These are phyloP conservation scores for Ditylenchus dipsaci DNA, from an alignment of 1,140 invertebrate genomes.

Conservation along the genomic window DNA sequence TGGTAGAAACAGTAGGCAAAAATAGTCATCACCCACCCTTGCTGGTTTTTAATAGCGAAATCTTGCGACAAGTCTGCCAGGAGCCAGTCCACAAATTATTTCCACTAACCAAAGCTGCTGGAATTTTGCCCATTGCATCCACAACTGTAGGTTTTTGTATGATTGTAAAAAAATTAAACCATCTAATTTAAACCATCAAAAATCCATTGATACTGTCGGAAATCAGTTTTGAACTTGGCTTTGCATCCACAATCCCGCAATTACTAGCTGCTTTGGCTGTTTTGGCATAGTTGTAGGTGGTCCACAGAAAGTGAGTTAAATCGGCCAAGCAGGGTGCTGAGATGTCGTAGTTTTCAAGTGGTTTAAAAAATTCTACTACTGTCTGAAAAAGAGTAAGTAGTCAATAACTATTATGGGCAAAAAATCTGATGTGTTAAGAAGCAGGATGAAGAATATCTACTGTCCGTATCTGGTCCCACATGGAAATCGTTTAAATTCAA, in stretches of 20 bases:
- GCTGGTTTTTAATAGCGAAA: slow-evolving; percentile 51
- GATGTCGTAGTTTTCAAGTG: slow-evolving; percentile 50
- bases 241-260: slow-evolving; percentile 53
- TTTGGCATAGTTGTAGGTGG: slow-evolving; percentile 54
- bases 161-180: neutral
- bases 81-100: slow-evolving; percentile 58
- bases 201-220: slow-evolving; percentile 53
- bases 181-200: slow-evolving; percentile 47
- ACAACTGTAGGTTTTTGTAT: slow-evolving; percentile 36
- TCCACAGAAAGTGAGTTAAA: slow-evolving; percentile 51
- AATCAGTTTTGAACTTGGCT: slow-evolving; percentile 37
- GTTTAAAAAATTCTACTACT: slow-evolving; percentile 49
- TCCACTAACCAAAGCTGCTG: slow-evolving; percentile 48
- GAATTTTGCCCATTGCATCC: slow-evolving; percentile 56
- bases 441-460: too few species aligned
- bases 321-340: slow-evolving; percentile 53
- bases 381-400: slow-evolving; percentile 24
- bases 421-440: too few species aligned
- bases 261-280: slow-evolving; percentile 44
- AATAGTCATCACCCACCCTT: slow-evolving; percentile 39
- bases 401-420: too few species aligned
- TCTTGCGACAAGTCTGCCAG: slow-evolving; percentile 54
- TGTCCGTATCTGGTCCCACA: too few species aligned
- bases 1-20: too few species aligned
- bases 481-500: too few species aligned